Percentiles rank a stretch among this genome's conserved stretches.
Evolutionary conservation across 2,888 invertebrate species (phyloP).

Genomic region (Ectemnius continuus): DNA sequence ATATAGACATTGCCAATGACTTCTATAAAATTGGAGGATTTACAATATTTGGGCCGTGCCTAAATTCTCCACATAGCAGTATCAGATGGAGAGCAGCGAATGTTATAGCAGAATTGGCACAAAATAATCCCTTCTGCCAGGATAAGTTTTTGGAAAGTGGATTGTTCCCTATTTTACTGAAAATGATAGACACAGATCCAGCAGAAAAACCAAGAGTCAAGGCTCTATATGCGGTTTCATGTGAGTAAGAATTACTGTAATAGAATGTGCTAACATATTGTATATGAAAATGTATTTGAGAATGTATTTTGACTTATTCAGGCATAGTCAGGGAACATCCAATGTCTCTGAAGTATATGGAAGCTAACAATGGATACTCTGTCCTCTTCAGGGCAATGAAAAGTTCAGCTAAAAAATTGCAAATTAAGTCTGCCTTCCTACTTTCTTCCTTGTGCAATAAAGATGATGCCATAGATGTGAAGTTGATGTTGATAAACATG

Average conservation of each 20-base stretch:
- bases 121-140: slow-evolving; percentile 93
- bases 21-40: slow-evolving; percentile 92
- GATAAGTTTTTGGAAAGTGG: slow-evolving; percentile 83
- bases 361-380: slow-evolving; percentile 83
- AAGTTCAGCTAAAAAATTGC: slow-evolving; percentile 80
- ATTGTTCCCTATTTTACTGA: slow-evolving; percentile 83
- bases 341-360: slow-evolving; percentile 82
- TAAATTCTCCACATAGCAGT: slow-evolving; percentile 82
- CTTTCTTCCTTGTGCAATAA: slow-evolving; percentile 81
- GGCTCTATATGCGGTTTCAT: slow-evolving; percentile 88
- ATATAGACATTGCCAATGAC: slow-evolving; percentile 90
- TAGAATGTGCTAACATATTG: slow-evolving; percentile 9
- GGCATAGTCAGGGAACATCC: slow-evolving; percentile 84
- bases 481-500: slow-evolving; percentile 71
- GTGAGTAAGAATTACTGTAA: slow-evolving; percentile 79
- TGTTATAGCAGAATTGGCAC: slow-evolving; percentile 88
- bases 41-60: slow-evolving; percentile 84
- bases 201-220: slow-evolving; percentile 82
- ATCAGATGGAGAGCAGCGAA: slow-evolving; percentile 84
- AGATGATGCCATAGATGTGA: slow-evolving; percentile 65
- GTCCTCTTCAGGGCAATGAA: slow-evolving; percentile 82
- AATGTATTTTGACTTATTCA: slow-evolving; percentile 64
- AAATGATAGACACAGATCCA: slow-evolving; percentile 81
- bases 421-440: slow-evolving; percentile 87
- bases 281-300: too few relatives aligned